Base-by-base conservation (phyloP, 2,797 vertebrate species). In the Sandelia bainsii region DNA sequence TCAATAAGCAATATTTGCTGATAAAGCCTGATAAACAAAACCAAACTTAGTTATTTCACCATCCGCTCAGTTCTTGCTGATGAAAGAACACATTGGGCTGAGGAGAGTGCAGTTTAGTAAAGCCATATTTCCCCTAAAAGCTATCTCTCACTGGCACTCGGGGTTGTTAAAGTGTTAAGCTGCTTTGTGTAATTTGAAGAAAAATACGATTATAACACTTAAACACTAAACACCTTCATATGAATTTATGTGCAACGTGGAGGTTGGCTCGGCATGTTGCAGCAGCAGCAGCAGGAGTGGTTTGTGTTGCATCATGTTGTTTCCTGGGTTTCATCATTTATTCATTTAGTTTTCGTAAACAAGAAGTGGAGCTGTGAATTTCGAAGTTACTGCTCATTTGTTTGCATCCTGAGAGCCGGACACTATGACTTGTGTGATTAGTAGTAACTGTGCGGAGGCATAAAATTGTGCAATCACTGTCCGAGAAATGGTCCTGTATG, bases 291-390 rank as follows among this genome's bases (percentile, higher is more conserved):
- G 50, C 29, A 8, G 3, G 11, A 76, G 58, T 0, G 53, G 12
- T 46, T 39, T 14, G 37, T 19, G n/a, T 83, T 83, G 69, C 81
- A 63, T 83, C 75, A 83, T 5, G 52, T 64, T 39, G 75, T 59
- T 79, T 80, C 72, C 81, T 34, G 62, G 19, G 58, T 86, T 86
- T 52, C 75, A 77, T 86, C 72, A 83, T 77, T 79, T 77, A 81
- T 74, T 81, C 64, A 63, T 61, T 69, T 27, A 40, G 63, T 57
- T 75, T 57, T 37, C 32, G 61, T 70, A 75, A 86, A 82, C 67
- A 80, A 77, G 56, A 66, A 58, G 69, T 16, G 58, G 71, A 70
- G 62, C 75, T 34, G 69, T 77, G 77, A 50, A 72, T 72, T 1
- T 39, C 16, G 25, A 45, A 49, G 39, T n/a, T 71, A 57, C 56